Evolutionary conservation across 2,113 vertebrate species (phyloP), one percentile per base, ranked within the genome.

Genomic region (Chitala chitala): DNA sequence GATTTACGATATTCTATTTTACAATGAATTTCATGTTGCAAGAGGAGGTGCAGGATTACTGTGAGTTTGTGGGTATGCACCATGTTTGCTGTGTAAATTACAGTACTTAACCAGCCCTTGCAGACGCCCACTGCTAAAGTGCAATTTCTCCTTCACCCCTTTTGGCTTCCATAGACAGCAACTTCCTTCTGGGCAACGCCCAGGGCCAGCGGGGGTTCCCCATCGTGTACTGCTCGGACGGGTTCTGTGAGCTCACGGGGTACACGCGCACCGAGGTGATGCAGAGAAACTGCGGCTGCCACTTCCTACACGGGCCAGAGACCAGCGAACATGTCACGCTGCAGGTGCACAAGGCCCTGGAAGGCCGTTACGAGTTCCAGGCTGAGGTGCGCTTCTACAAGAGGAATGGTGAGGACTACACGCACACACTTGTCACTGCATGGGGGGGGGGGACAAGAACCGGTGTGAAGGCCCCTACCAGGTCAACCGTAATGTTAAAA

Each of bases 191-290:
- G 86, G 96, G 94, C 65, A 98, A 96, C 0, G 94, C 94, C 0
- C 94, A 96, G 87, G 92, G 95, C 63, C 90, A 88, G 29, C 87
- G 88, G 0, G 95, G 95, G 53, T 95, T 94, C 86, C 96, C 94
- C 70, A 93, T 98, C 0, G 96, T 99, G 26, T 99, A 98, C 87
- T 99, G 95, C 84, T 99, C 96, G 0, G 96, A 99, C 1, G 96
- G 96, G 38, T 98, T 99, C 82, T 99, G 96, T 0, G 95, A 98
- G 77, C 92, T 98, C 82, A 98, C 96, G 0, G 93, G 95, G 76
- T 98, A 95, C 4, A 83, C 86, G 46, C 93, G 96, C 72, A 96
- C 91, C 0, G 96, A 99, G 82, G 94, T 96, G 84, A 99, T 99
- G 96, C 95, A 98, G 91, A 96, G 95, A 84, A 94, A 93, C 1